Conservation (phyloP, 2,797 vertebrate species). For the Delichon dasypus region DNA sequence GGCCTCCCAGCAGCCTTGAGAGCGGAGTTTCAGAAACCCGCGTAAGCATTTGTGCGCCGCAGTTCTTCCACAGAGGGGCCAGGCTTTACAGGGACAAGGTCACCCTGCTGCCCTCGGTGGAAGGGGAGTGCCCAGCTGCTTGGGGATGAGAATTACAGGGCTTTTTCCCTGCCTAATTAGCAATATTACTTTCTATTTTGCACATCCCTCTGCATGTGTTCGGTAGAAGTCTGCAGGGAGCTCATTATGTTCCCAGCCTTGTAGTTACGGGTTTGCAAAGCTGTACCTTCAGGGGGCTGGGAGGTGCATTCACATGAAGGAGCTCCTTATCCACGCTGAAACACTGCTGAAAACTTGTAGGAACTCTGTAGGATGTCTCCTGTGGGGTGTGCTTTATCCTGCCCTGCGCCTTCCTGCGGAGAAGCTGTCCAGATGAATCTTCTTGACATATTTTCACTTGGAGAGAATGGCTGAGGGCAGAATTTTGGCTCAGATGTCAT, state of each 20-base stretch:
- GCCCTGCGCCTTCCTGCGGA: neutral
- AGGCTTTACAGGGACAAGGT: neutral
- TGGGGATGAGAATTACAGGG: neutral
- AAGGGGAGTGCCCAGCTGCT: neutral
- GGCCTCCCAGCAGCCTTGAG: neutral
- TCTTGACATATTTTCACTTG: neutral
- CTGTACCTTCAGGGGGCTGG: neutral
- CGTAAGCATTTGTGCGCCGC: neutral
- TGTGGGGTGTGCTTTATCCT: neutral
- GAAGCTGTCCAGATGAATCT: neutral
- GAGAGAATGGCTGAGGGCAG: neutral
- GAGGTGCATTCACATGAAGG: neutral
- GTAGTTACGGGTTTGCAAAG: neutral
- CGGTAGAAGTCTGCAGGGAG: conserved; percentile 35
- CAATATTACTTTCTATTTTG: conserved; percentile 28
- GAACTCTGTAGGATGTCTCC: neutral
- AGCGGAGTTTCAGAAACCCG: neutral
- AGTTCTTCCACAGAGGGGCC: neutral
- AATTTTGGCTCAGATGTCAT: neutral
- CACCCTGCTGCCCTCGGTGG: neutral
- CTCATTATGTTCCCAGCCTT: conserved; percentile 43
- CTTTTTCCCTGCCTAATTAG: conserved; percentile 38
- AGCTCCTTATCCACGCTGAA: neutral
- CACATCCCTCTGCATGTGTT: neutral
- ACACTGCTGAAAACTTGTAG: neutral